A percentile compares a stretch with the other conserved stretches of the same genome.
Conservation (phyloP, 1,140 invertebrate genomes). For the Polypedilum vanderplanki region DNA sequence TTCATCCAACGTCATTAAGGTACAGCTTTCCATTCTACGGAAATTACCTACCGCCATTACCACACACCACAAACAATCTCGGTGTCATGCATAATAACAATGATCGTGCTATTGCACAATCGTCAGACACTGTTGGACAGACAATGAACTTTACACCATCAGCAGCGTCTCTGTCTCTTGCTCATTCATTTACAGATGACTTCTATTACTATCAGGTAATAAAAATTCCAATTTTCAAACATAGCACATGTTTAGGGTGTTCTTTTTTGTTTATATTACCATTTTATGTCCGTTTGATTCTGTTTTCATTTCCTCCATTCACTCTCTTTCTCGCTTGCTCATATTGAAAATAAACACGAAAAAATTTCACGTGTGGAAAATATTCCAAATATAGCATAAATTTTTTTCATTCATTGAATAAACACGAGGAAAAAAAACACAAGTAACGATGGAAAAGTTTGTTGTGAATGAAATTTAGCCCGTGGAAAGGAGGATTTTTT, state of each 20-base stretch:
- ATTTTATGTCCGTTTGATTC: neutral
- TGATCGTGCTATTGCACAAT: slow-evolving; percentile 26
- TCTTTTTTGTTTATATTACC: neutral
- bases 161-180: neutral
- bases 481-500: too few species aligned
- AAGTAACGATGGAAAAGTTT: too few species aligned
- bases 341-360: too few species aligned
- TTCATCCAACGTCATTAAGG: slow-evolving; percentile 18
- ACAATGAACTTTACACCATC: neutral
- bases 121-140: slow-evolving; percentile 7
- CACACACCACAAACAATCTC: slow-evolving; percentile 32
- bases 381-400: too few species aligned
- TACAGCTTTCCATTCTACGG: slow-evolving; percentile 7
- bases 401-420: too few species aligned
- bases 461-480: too few species aligned
- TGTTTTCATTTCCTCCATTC: too few species aligned
- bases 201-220: slow-evolving; percentile 28
- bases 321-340: too few species aligned
- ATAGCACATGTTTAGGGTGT: neutral
- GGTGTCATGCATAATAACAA: slow-evolving; percentile 28
- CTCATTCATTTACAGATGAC: slow-evolving; percentile 21
- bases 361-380: too few species aligned
- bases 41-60: slow-evolving; percentile 31
- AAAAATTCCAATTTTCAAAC: slow-evolving; percentile 4
- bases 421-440: too few species aligned